A percentile compares a stretch with the other conserved stretches of the same genome.
phyloP scores from a whole-genome alignment of 2,888 invertebrate species.

The Oscheius sp. region DNA sequence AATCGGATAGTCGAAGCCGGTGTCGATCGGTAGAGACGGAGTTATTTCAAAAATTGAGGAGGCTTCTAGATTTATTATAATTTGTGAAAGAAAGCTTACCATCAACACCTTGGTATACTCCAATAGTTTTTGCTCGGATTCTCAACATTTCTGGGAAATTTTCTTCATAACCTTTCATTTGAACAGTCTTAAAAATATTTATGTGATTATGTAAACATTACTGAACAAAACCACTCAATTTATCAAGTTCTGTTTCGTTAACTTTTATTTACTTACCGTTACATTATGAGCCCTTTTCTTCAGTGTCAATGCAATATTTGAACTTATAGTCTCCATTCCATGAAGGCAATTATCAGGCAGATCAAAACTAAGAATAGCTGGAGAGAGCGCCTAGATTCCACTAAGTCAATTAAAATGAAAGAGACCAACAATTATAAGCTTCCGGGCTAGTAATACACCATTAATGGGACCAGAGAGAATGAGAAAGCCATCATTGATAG shows the following conservation, averaged over 20 bases:
- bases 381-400: not conserved
- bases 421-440: constrained; percentile 47
- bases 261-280: not conserved
- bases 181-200: constrained; percentile 5
- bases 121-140: not conserved
- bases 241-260: not conserved
- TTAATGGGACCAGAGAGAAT: constrained; percentile 47
- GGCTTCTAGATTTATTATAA: not conserved
- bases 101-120: not conserved
- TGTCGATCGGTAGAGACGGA: not conserved
- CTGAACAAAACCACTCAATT: too few species aligned
- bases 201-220: not conserved
- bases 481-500: constrained; percentile 44
- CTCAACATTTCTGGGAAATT: not conserved
- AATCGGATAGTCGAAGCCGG: constrained; percentile 12
- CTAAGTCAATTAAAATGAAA: not conserved
- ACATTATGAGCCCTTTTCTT: not conserved
- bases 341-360: too few species aligned
- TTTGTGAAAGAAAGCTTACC: not conserved
- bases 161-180: constrained; percentile 1
- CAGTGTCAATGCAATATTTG: not conserved
- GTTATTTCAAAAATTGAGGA: not conserved
- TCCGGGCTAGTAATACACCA: constrained; percentile 49
- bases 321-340: too few species aligned
- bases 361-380: constrained; percentile 12